Base-by-base conservation (phyloP, 2,113 vertebrate genomes). In the Lutjanus erythropterus region DNA sequence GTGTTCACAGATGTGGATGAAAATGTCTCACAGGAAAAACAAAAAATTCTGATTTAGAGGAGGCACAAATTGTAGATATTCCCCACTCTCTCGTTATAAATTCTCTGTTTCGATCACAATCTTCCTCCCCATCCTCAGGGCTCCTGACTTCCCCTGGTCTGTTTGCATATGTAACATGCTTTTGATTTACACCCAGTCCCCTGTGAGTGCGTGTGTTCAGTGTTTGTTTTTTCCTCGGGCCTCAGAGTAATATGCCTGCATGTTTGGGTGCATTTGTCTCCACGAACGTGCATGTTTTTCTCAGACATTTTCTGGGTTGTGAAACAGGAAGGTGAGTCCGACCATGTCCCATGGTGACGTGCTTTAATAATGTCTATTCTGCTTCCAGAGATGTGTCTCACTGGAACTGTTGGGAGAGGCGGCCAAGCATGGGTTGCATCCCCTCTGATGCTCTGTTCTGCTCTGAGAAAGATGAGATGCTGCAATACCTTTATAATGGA, bases 401-500 rank as follows among this genome's bases (percentile, higher is more conserved):
- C 29, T 81, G 83, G 86, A 83, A 60, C 64, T 80, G 79, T 19
- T 27, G 75, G 75, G 81, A 84, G 78, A 78, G 49, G 46, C 33
- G 33, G 80, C 86, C 67, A 58, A 85, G 74, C 81, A 71, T 80
- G 59, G 39, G 6, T 69, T 59, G 66, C 75, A 66, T 46, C 71
- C 73, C 61, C 49, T 68, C 71, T 19, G n/a, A 75, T 67, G 66
- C 41, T 80, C 71, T 69, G 52, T 15, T 65, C 39, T 37, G 41
- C 35, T 82, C 59, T 55, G 58, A 80, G 83, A 78, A 88, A 85
- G 80, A 89, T 69, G 56, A 86, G 84, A 86, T 89, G 76, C 89
- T 91, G 86, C 87, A 90, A 83, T 83, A 89, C 83, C 84, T 87
- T 83, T 42, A 75, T 59, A 84, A 70, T 86, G 69, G 86, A 90